phyloP scores from a whole-genome alignment of 2,113 vertebrate species.

The Seriola dumerili region DNA sequence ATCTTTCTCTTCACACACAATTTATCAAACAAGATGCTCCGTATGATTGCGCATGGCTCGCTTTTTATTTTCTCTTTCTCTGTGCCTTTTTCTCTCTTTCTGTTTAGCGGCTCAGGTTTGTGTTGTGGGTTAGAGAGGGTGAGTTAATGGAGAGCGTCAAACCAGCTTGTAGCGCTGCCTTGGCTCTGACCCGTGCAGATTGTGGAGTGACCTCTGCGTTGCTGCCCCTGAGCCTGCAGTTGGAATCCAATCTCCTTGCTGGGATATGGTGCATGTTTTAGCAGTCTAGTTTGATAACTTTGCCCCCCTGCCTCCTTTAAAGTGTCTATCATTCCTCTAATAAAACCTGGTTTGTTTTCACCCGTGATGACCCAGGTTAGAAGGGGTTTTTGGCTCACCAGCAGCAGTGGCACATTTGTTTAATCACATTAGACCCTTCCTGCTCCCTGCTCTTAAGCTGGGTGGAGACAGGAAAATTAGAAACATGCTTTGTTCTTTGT shows the following conservation, averaged over 20 bases:
- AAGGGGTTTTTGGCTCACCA: constrained; percentile 23
- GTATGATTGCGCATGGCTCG: background rate
- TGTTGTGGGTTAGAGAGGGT: constrained; percentile 57
- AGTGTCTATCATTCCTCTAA: constrained; percentile 72
- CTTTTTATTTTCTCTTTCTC: background rate
- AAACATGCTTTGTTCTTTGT: constrained; percentile 3
- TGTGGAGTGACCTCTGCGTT: constrained; percentile 76
- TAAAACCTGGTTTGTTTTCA: constrained; percentile 72
- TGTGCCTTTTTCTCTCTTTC: background rate
- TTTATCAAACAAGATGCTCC: constrained; percentile 1
- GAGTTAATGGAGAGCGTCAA: constrained; percentile 82
- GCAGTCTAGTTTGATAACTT: constrained; percentile 73
- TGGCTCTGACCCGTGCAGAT: constrained; percentile 80
- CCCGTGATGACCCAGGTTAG: constrained; percentile 59
- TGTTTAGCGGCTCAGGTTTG: constrained; percentile 63
- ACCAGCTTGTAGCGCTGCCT: constrained; percentile 72
- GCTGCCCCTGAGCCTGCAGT: constrained; percentile 66
- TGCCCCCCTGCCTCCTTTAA: constrained; percentile 37
- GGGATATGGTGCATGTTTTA: constrained; percentile 79
- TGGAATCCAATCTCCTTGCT: constrained; percentile 82
- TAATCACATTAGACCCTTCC: constrained; percentile 58
- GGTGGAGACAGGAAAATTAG: constrained; percentile 9
- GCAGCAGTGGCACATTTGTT: constrained; percentile 59
- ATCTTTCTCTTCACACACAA: background rate
- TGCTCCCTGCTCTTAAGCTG: constrained; percentile 19